Percentiles rank a stretch among this genome's conserved stretches.
phyloP scores from a whole-genome alignment of 2,888 invertebrate species.

The Villa cingulata region DNA sequence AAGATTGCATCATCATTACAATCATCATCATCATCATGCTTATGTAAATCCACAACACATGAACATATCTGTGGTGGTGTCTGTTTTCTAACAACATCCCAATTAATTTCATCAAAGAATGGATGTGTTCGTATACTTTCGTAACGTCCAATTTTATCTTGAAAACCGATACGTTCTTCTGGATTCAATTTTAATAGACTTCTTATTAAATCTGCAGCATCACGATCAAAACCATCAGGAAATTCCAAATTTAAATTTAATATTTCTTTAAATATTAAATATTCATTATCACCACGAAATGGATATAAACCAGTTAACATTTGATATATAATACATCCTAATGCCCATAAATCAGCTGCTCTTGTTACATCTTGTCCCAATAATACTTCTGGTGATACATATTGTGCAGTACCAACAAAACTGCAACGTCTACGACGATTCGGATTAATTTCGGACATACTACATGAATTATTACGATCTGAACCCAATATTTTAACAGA shows the following conservation, averaged over 20 bases:
- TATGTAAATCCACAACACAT: conserved; percentile 56
- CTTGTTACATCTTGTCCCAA: conserved; percentile 61
- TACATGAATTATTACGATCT: too few relatives aligned
- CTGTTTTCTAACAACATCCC: conserved; percentile 61
- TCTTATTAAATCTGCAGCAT: conserved; percentile 74
- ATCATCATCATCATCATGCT: conserved; percentile 53
- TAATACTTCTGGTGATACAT: conserved; percentile 93
- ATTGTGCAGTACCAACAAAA: conserved; percentile 98
- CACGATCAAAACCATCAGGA: conserved; percentile 76
- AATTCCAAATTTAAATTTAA: conserved; percentile 79
- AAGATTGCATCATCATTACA: conserved; percentile 50
- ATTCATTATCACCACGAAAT: conserved; percentile 85
- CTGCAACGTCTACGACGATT: conserved; percentile 53
- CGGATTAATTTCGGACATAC: conserved; percentile 11
- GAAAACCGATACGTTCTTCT: conserved; percentile 64
- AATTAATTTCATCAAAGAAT: conserved; percentile 74
- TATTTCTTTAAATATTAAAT: conserved; percentile 92
- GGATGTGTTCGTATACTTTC: conserved; percentile 71
- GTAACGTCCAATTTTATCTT: conserved; percentile 54
- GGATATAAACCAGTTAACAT: conserved; percentile 92
- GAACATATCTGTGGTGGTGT: conserved; percentile 73
- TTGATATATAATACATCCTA: conserved; percentile 94
- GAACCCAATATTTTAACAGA: conserved; percentile 69
- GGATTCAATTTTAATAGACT: conserved; percentile 74
- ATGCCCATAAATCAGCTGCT: conserved; percentile 91